Evolutionary conservation across 2,797 vertebrate species (phyloP).

Genomic region (Bryconaethiops microstoma): DNA sequence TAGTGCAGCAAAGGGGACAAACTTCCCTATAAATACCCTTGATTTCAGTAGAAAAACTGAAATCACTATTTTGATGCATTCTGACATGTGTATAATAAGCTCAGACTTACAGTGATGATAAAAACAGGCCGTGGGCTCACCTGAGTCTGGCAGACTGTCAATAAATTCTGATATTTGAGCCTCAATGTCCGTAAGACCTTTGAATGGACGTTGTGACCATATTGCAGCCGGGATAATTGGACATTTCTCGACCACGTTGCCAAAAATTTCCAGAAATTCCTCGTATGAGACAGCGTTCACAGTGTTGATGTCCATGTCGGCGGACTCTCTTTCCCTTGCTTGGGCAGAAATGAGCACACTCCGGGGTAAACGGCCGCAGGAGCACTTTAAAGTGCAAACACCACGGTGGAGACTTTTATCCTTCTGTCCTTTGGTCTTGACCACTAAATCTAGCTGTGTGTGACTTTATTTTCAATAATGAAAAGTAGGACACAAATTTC

Average conservation of each 20-base stretch:
- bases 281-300: slow-evolving; percentile 81
- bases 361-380: slow-evolving; percentile 39
- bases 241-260: slow-evolving; percentile 84
- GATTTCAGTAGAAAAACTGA: too few relatives aligned
- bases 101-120: not conserved
- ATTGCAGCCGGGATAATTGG: slow-evolving; percentile 80
- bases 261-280: slow-evolving; percentile 81
- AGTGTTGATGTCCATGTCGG: slow-evolving; percentile 76
- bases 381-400: slow-evolving; percentile 5
- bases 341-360: not conserved
- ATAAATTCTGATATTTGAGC: slow-evolving; percentile 76
- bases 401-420: slow-evolving; percentile 32
- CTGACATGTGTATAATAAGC: too few relatives aligned
- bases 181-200: slow-evolving; percentile 68
- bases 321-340: not conserved
- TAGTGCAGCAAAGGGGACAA: too few relatives aligned
- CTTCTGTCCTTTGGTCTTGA: not conserved
- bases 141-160: slow-evolving; percentile 77
- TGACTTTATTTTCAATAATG: not conserved
- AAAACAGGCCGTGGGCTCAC: slow-evolving; percentile 61
- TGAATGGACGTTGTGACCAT: slow-evolving; percentile 81
- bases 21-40: too few relatives aligned
- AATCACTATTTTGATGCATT: too few relatives aligned
- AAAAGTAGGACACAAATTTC: not conserved
- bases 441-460: not conserved